Percentiles rank a stretch among this genome's conserved stretches.
These are phyloP conservation scores for Eremobia ochroleuca DNA, from an alignment of 2,888 invertebrate species.

Conservation along the genomic window DNA sequence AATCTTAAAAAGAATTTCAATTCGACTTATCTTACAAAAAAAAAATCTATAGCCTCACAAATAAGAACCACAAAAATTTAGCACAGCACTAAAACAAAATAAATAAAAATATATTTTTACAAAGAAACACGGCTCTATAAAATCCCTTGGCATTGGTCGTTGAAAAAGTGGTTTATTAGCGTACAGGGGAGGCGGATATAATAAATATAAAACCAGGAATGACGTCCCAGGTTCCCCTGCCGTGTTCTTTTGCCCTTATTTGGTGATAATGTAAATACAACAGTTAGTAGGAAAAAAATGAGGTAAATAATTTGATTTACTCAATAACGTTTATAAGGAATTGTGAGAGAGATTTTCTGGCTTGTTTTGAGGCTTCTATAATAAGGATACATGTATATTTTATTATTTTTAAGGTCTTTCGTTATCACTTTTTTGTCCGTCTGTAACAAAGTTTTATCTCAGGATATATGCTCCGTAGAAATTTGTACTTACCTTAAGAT, in stretches of 20 bases:
- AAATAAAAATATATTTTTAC: slow-evolving; percentile 61
- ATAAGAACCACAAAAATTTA: slow-evolving; percentile 57
- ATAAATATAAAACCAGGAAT: slow-evolving; percentile 75
- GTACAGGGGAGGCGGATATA: slow-evolving; percentile 73
- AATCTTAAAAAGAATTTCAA: slow-evolving; percentile 14
- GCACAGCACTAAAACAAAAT: slow-evolving; percentile 61
- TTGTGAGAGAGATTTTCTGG: slow-evolving; percentile 40
- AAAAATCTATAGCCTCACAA: slow-evolving; percentile 38
- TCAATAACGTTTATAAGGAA: slow-evolving; percentile 55
- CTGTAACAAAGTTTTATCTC: background rate
- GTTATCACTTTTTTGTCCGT: background rate
- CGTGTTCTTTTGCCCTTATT: slow-evolving; percentile 61
- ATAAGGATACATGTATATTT: background rate
- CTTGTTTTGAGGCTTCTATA: slow-evolving; percentile 14
- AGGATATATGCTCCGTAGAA: background rate
- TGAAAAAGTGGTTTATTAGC: slow-evolving; percentile 78
- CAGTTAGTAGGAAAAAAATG: slow-evolving; percentile 62
- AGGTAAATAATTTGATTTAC: slow-evolving; percentile 65
- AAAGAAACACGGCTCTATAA: slow-evolving; percentile 65
- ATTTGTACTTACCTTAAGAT: background rate
- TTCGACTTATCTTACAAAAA: slow-evolving; percentile 32
- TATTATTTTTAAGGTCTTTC: too few relatives aligned
- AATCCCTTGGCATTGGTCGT: slow-evolving; percentile 69
- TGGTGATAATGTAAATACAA: slow-evolving; percentile 71
- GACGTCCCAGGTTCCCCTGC: slow-evolving; percentile 62